Conservation (phyloP, 2,888 invertebrate species). For the Antitype chi region DNA sequence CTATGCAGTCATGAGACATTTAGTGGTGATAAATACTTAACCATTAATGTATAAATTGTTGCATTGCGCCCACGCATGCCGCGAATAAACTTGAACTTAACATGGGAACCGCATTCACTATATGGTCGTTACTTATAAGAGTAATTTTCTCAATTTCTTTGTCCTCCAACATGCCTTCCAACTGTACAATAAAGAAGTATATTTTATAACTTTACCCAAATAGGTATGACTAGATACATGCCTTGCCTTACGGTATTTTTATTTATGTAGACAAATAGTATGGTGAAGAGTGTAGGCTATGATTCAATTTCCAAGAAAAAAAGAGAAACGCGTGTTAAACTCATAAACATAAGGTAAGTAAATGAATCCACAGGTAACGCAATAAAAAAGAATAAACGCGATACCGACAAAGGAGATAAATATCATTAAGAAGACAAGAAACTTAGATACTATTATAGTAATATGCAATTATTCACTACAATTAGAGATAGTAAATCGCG, state of each 20-base stretch:
- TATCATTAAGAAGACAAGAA: conserved; percentile 27
- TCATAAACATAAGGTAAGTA: not conserved
- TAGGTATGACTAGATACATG: not conserved
- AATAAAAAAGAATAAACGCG: not conserved
- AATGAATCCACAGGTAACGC: not conserved
- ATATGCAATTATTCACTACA: conserved; percentile 40
- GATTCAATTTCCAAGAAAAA: conserved; percentile 3
- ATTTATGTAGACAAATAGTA: not conserved
- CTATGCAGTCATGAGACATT: conserved; percentile 44
- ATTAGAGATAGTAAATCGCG: conserved; percentile 51
- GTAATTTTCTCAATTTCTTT: conserved; percentile 38
- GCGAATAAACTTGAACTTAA: conserved; percentile 61
- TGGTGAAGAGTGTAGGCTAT: not conserved
- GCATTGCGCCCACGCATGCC: conserved; percentile 40
- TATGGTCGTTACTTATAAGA: conserved; percentile 17
- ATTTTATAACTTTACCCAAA: not conserved
- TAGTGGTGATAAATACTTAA: conserved; percentile 39
- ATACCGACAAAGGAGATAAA: conserved; percentile 21
- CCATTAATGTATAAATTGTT: conserved; percentile 32
- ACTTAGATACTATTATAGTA: conserved; percentile 32
- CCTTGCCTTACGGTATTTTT: not conserved
- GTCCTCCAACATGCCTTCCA: not conserved
- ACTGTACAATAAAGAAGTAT: not conserved
- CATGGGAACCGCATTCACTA: conserved; percentile 43
- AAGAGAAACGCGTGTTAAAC: not conserved